These are phyloP conservation scores for Papilio gigon DNA, from an alignment of 2,888 invertebrate species.

Conservation along the genomic window DNA sequence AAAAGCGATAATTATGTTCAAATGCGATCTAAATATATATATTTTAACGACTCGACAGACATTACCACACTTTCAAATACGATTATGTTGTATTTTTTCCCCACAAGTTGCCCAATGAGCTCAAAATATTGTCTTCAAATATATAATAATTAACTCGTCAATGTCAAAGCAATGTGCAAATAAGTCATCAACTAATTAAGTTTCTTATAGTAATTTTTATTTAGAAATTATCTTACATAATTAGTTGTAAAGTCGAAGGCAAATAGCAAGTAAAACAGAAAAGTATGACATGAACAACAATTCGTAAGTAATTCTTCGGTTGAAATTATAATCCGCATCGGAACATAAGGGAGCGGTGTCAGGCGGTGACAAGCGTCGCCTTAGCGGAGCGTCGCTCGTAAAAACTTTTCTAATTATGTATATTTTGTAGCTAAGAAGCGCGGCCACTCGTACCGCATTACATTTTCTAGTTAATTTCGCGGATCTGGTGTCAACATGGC, in stretches of 20 bases:
- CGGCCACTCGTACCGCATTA: slow-evolving; percentile 65
- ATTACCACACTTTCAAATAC: slow-evolving; percentile 22
- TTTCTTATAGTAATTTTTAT: background rate
- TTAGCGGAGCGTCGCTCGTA: slow-evolving; percentile 71
- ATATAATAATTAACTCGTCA: background rate
- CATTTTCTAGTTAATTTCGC: slow-evolving; percentile 77
- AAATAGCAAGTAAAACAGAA: slow-evolving; percentile 17
- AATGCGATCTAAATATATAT: slow-evolving; percentile 55
- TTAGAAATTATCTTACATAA: background rate
- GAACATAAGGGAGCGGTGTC: slow-evolving; percentile 71
- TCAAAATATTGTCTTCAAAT: background rate
- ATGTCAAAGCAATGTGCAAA: background rate
- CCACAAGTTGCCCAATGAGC: background rate
- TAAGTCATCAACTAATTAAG: too few species aligned
- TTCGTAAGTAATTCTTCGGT: slow-evolving; percentile 75
- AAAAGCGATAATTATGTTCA: slow-evolving; percentile 78
- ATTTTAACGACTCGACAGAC: slow-evolving; percentile 30
- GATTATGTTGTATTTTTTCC: background rate
- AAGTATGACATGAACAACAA: slow-evolving; percentile 55
- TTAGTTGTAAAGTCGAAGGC: slow-evolving; percentile 15
- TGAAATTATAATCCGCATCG: slow-evolving; percentile 73
- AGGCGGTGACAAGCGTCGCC: slow-evolving; percentile 73
- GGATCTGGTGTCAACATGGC: slow-evolving; percentile 62
- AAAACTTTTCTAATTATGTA: slow-evolving; percentile 82
- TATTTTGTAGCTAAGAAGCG: slow-evolving; percentile 78